Conservation (phyloP, 2,797 vertebrate genomes). For the Pseudochirops cupreus region DNA sequence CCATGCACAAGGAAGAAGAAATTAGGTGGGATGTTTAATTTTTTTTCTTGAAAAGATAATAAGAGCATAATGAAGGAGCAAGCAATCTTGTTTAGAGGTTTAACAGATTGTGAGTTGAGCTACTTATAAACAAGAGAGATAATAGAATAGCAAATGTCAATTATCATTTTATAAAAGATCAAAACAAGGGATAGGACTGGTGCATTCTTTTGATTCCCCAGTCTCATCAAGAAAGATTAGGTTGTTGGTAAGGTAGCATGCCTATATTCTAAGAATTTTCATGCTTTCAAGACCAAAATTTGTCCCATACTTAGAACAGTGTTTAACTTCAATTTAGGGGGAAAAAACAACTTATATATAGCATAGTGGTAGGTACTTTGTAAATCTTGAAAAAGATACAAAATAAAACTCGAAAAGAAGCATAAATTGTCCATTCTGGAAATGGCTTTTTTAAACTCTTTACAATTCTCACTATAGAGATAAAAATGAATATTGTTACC, state of each 20-base stretch:
- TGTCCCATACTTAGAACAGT: neutral
- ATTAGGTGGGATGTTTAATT: neutral
- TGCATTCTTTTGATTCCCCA: neutral
- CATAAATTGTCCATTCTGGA: neutral
- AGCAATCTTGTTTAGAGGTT: neutral
- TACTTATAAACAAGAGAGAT: neutral
- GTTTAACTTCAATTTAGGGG: neutral
- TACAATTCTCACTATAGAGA: conserved; percentile 16
- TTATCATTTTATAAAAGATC: neutral
- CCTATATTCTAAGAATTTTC: neutral
- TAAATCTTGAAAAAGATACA: neutral
- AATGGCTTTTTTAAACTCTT: conserved; percentile 17
- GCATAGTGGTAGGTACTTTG: neutral
- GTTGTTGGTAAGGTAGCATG: neutral
- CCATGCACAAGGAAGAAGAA: neutral
- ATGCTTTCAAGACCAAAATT: neutral
- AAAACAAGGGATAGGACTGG: neutral
- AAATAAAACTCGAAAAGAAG: conserved; percentile 3
- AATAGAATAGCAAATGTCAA: neutral
- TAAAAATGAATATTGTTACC: conserved; percentile 18
- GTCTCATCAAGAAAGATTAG: neutral
- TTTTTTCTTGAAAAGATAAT: neutral
- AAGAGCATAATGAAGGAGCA: neutral
- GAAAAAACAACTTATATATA: neutral
- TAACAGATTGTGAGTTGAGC: neutral